Evolutionary conservation across 2,113 vertebrate genomes (phyloP).

Genomic region (Brienomyrus longianalis): DNA sequence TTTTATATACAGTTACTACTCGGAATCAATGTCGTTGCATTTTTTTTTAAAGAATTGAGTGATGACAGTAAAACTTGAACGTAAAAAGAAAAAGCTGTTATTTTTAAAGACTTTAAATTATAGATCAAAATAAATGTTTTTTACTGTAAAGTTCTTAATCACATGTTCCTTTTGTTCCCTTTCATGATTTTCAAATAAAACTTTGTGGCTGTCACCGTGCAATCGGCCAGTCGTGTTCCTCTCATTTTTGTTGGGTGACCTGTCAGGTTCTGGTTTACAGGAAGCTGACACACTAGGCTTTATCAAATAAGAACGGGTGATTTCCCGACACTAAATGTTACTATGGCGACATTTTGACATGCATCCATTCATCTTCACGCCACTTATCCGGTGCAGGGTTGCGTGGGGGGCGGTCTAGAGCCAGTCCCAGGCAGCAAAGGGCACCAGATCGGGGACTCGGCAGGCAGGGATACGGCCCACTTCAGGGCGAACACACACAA

Average conservation of each 20-base stretch:
- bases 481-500: not conserved
- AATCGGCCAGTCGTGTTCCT: not conserved
- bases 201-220: slow-evolving; percentile 20
- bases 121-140: slow-evolving; percentile 42
- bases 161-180: not conserved
- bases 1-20: slow-evolving; percentile 45
- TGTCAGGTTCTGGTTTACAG: not conserved
- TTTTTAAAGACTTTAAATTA: slow-evolving; percentile 65
- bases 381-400: not conserved
- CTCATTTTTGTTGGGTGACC: not conserved
- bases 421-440: not conserved
- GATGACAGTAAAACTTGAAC: slow-evolving; percentile 17
- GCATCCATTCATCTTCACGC: not conserved
- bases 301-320: not conserved
- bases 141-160: slow-evolving; percentile 42
- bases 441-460: not conserved
- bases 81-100: slow-evolving; percentile 50
- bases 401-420: not conserved
- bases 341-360: not conserved
- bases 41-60: not conserved
- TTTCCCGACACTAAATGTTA: not conserved
- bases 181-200: slow-evolving; percentile 57
- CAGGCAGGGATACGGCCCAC: not conserved
- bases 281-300: not conserved
- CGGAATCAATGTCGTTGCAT: not conserved